A percentile compares a stretch with the other conserved stretches of the same genome.
phyloP scores from a whole-genome alignment of 2,888 invertebrate species.

The Euspilapteryx auroguttella region DNA sequence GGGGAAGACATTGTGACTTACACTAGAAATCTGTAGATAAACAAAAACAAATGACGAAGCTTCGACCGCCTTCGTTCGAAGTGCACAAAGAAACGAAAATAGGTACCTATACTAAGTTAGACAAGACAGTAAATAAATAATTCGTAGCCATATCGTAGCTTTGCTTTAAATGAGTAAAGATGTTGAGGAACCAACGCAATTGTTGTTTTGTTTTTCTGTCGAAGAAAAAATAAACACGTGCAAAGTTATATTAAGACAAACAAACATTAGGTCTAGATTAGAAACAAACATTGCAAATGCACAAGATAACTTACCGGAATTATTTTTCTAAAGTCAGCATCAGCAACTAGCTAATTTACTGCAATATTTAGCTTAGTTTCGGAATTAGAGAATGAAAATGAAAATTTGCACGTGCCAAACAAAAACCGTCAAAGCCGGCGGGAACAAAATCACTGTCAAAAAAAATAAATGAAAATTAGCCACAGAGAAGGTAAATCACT shows the following conservation, averaged over 20 bases:
- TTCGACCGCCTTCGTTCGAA: too few species aligned
- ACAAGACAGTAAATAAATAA: too few species aligned
- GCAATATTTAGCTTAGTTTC: conserved; percentile 21
- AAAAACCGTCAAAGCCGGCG: conserved; percentile 54
- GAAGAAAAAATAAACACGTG: conserved; percentile 45
- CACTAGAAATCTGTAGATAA: conserved; percentile 52
- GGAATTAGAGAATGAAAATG: conserved; percentile 19
- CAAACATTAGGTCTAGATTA: background rate
- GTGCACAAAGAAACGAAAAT: too few species aligned
- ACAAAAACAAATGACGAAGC: conserved; percentile 53
- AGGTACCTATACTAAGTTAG: too few species aligned
- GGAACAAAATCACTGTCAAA: conserved; percentile 24
- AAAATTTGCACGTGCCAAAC: conserved; percentile 55
- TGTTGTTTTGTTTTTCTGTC: conserved; percentile 43
- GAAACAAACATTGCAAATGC: conserved; percentile 14
- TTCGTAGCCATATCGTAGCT: conserved; percentile 49
- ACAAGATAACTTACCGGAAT: conserved; percentile 37
- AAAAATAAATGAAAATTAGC: too few species aligned
- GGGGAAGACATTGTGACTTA: conserved; percentile 40
- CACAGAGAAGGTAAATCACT: too few species aligned
- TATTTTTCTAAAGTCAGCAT: conserved; percentile 41
- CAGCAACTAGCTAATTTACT: conserved; percentile 27
- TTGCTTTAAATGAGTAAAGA: too few species aligned
- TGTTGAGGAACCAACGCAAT: conserved; percentile 30
- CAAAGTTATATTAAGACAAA: conserved; percentile 7